Evolutionary conservation across 2,888 invertebrate genomes (phyloP).

Genomic region (Ophion ventricosus): DNA sequence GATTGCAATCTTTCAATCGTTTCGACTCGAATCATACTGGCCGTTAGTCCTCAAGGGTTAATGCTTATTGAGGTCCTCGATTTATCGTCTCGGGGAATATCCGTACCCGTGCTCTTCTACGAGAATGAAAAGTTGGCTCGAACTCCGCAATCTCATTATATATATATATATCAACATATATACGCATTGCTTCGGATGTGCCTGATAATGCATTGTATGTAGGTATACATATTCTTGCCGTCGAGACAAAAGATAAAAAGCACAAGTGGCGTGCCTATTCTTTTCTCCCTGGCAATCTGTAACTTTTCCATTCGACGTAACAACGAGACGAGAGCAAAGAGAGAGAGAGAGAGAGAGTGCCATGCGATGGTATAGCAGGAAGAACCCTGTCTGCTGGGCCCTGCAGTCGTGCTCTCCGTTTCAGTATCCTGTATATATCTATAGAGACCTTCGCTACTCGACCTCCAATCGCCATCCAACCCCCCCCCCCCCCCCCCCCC

Average conservation of each 20-base stretch:
- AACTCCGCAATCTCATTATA: slow-evolving; percentile 1
- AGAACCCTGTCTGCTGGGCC: slow-evolving; percentile 57
- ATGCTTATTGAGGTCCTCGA: slow-evolving; percentile 51
- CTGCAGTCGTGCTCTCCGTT: slow-evolving; percentile 33
- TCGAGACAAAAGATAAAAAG: slow-evolving; percentile 52
- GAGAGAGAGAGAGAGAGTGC: slow-evolving; percentile 45
- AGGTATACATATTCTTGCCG: slow-evolving; percentile 23
- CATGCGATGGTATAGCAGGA: slow-evolving; percentile 64
- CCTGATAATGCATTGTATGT: slow-evolving; percentile 18
- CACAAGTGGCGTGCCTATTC: slow-evolving; percentile 59
- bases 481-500: slow-evolving; percentile 1
- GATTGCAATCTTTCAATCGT: slow-evolving; percentile 29
- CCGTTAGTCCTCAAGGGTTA: slow-evolving; percentile 36
- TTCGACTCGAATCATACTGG: slow-evolving; percentile 36
- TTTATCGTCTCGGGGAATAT: slow-evolving; percentile 33
- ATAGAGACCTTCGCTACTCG: slow-evolving; percentile 54
- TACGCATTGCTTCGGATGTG: background rate
- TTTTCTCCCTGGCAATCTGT: slow-evolving; percentile 74
- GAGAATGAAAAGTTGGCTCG: slow-evolving; percentile 55
- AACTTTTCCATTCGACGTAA: slow-evolving; percentile 77
- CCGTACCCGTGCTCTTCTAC: slow-evolving; percentile 13
- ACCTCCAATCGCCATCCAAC: slow-evolving; percentile 59
- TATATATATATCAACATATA: background rate
- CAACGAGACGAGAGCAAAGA: slow-evolving; percentile 63
- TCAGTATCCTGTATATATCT: slow-evolving; percentile 27